Conservation (phyloP, 2,797 vertebrate genomes). For the Tympanoctomys barrerae region DNA sequence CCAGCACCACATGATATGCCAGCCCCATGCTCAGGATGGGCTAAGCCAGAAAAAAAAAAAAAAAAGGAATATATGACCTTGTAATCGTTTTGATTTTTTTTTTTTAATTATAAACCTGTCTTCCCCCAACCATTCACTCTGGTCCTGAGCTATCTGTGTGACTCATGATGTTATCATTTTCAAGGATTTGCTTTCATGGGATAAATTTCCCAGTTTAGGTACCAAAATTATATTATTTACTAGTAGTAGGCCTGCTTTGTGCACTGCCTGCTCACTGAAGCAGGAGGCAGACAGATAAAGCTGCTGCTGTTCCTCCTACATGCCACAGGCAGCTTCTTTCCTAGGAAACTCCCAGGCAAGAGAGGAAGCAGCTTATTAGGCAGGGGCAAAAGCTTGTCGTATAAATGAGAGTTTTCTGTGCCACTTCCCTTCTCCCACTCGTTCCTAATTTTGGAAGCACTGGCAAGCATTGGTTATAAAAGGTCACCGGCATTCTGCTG, state of each 20-base stretch:
- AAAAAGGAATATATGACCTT: background rate
- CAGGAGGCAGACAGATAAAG: background rate
- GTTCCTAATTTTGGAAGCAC: conserved; percentile 55
- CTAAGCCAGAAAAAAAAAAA: too few relatives aligned
- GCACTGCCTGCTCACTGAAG: background rate
- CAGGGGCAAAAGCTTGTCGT: background rate
- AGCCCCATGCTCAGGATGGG: too few relatives aligned
- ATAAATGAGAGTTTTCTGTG: conserved; percentile 35
- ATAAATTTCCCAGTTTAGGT: background rate
- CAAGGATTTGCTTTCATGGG: background rate
- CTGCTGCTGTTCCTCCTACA: background rate
- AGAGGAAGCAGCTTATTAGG: conserved; percentile 71
- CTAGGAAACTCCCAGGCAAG: conserved; percentile 42
- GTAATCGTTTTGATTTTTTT: background rate
- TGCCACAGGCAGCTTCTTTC: conserved; percentile 35
- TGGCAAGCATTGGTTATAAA: conserved; percentile 57
- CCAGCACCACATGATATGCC: too few relatives aligned
- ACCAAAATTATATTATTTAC: conserved; percentile 36
- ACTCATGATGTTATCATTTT: background rate
- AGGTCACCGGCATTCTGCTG: conserved; percentile 47
- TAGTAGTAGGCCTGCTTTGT: background rate
- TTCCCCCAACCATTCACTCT: background rate
- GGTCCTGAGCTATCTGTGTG: background rate
- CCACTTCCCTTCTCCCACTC: conserved; percentile 38
- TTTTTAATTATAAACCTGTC: background rate